Evolutionary conservation across 2,888 invertebrate genomes (phyloP), one percentile per base, ranked within the genome.

Genomic region (Eupithecia inturbata): DNA sequence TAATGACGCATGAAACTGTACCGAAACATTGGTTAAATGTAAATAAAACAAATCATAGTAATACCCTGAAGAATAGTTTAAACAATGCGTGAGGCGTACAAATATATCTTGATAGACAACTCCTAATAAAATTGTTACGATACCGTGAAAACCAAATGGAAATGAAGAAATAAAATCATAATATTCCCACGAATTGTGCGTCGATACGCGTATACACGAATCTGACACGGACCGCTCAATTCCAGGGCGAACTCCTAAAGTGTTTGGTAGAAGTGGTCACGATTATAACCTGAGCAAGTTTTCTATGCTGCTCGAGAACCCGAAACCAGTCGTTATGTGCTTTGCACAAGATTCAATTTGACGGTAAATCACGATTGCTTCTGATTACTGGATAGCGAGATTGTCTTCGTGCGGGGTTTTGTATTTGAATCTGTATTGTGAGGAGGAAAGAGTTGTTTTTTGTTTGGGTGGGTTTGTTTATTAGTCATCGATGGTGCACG

Each of bases 401-500:
- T 83, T 85, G 82, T 76, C 67, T 77, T 82, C 81, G 78, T 76
- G 45, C 31, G 76, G 9, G 7, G 22, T 22, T 16, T 28, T n/a
- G 16, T 5, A 81, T 78, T 75, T 72, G 71, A 28, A 70, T 36
- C 80, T 78, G 71, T 78, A 77, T 67, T 53, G 39, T 31, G 16
- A 22, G 0, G 1, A 3, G 67, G 69, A 67, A 76, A 68, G 66
- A 41, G 75, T 77, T 81, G 66, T 74, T 82, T 79, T 75, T 78
- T 79, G 78, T 73, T 76, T 82, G 82, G 86, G 83, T 71, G 39
- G 41, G 74, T 64, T 84, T 87, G 91, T 92, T 91, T 93, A 93
- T 94, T 94, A 94, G 93, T 94, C 94, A 94, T 93, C 92, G 94
- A 93, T 94, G 94, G 93, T 92, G 93, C 84, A 92, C 93, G 94